Evolutionary conservation across 2,888 invertebrate species (phyloP), one percentile per base, ranked within the genome.

Genomic region (Chymomyza fuscimana): DNA sequence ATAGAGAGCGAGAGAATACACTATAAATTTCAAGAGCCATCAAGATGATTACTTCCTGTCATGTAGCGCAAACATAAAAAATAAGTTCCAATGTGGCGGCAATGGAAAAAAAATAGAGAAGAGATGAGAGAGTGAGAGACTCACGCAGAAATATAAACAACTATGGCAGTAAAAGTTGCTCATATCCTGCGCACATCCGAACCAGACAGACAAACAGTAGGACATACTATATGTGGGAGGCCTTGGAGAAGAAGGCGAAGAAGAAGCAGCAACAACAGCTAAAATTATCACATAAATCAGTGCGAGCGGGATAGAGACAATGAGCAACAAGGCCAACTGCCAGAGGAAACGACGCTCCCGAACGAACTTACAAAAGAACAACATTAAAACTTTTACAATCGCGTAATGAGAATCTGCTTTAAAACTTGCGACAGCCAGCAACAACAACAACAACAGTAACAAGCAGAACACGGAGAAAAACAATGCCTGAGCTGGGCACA

Each of bases 351-450:
- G 58, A 19, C 12, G 82, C 78, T 77, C 2, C 32, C 32, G 32
- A 32, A 32, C 32, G 32, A 84, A 84, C 81, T 86, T 82, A 79
- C 79, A 87, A 86, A 87, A 87, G 81, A 86, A 83, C 85, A 85
- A 83, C 86, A 86, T 86, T 86, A 87, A 86, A 86, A 86, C 78
- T 86, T 86, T 87, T 78, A 82, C 86, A 86, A 86, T 87, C 87
- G 86, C 87, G 83, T 86, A 86, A 86, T 86, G 86, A 86, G 86
- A 86, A 86, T 87, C 86, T 86, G 86, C 83, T 86, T 87, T 87
- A 86, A 86, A 86, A 86, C 80, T 86, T 86, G 80, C 81, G 80
- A 80, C 86, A 78, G 86, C 65, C 82, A 36, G 61, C 68, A 67
- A 62, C 69, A 60, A 62, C 46, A 67, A 67, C 69, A 50, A 65